Evolutionary conservation across 2,888 invertebrate genomes (phyloP), one percentile per base, ranked within the genome.

Genomic region (Mesochorus sp.): DNA sequence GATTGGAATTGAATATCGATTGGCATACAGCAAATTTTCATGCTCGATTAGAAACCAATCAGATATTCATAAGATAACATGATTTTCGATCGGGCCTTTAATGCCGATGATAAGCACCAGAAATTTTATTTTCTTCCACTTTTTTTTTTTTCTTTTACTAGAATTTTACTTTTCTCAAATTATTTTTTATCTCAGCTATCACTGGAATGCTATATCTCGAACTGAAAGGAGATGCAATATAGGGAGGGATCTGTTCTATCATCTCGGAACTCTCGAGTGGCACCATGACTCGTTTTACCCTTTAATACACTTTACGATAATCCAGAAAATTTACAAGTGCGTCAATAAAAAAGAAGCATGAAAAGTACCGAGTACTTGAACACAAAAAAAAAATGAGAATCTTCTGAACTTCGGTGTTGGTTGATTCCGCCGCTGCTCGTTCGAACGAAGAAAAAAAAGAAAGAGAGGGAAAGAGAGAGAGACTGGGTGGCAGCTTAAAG

Each of bases 1-100:
- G 66, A 66, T 53, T 21, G 51, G 42, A n/a, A 53, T 66, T 53
- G 66, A 53, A 66, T 17, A 28, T n/a, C 8, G 17, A 8, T n/a
- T n/a, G 53, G 51, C 53, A 53, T 42, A 39, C 51, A 26, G 28
- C 4, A 53, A 37, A 53, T 51, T 53, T 42, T 4, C 17, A 66
- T 66, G 39, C 39, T 19, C 53, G 53, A 17, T 66, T n/a, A 26
- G n/a, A 66, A 19, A 26, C 53, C 19, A 14, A 26, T 28, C 17
- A 53, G 14, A 8, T 24, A 21, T 37, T 8, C 14, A 6, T 4
- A 12, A n/a, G 12, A 8, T n/a, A n/a, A 28, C 17, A 19, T 61
- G 37, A 39, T 12, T 42, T 26, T 8, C 64, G 28, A 37, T 14
- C 34, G 31, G 21, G 51, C 44, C 61, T 28, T 62, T 62, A 34